Percentiles rank a stretch among this genome's conserved stretches.
Conservation (phyloP, 2,797 vertebrate genomes). For the Pristis pectinata region DNA sequence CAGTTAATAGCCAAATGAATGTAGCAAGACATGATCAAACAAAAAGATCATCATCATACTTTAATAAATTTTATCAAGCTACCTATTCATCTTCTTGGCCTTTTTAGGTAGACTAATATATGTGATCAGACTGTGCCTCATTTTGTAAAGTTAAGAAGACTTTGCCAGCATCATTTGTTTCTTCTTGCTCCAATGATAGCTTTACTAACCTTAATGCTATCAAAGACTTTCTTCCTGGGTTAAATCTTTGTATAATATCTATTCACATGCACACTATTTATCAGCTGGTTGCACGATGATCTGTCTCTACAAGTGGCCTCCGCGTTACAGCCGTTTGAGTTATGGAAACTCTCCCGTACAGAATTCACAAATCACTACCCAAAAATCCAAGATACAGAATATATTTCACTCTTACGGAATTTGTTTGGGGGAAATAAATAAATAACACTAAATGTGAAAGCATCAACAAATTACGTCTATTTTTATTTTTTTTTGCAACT, state of each 20-base stretch:
- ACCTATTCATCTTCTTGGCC: not conserved
- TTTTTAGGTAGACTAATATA: not conserved
- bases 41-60: not conserved
- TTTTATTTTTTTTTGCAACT: too few relatives aligned
- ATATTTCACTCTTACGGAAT: too few relatives aligned
- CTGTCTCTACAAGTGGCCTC: too few relatives aligned
- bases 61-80: not conserved
- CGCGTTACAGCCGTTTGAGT: too few relatives aligned
- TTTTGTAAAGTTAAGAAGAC: not conserved
- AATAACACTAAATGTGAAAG: too few relatives aligned
- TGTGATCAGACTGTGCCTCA: not conserved
- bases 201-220: not conserved
- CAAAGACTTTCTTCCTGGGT: not conserved
- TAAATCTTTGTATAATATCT: not conserved
- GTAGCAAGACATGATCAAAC: not conserved
- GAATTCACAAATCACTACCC: too few relatives aligned
- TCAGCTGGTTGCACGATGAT: too few relatives aligned
- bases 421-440: too few relatives aligned
- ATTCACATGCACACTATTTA: too few relatives aligned
- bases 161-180: not conserved
- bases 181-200: not conserved
- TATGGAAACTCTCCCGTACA: too few relatives aligned
- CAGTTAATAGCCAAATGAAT: not conserved
- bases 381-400: too few relatives aligned
- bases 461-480: too few relatives aligned